Percentiles rank a stretch among this genome's conserved stretches.
phyloP scores from a whole-genome alignment of 2,888 invertebrate species.

The Emmelina monodactyla region DNA sequence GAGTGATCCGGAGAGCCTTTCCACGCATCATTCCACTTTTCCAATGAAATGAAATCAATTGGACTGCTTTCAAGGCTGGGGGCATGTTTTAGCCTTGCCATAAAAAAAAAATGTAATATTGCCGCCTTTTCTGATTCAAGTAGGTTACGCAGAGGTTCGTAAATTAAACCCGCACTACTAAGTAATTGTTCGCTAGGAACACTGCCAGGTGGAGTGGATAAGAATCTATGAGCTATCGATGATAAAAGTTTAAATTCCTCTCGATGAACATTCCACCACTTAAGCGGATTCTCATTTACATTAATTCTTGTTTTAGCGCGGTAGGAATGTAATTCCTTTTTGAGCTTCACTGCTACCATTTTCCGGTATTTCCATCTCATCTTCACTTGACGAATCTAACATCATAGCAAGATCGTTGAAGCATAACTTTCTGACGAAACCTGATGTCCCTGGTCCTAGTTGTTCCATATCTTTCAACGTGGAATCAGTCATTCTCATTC shows the following conservation, averaged over 20 bases:
- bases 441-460: slow-evolving; percentile 12
- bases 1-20: too few relatives aligned
- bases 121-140: slow-evolving; percentile 14
- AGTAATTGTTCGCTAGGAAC: slow-evolving; percentile 15
- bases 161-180: slow-evolving; percentile 2
- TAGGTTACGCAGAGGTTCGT: not conserved
- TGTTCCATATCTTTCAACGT: slow-evolving; percentile 10
- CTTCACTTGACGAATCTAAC: slow-evolving; percentile 15
- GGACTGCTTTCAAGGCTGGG: too few relatives aligned
- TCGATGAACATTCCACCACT: not conserved
- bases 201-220: slow-evolving; percentile 14
- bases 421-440: slow-evolving; percentile 10
- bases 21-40: too few relatives aligned
- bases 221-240: slow-evolving; percentile 1
- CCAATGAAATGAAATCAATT: too few relatives aligned
- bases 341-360: slow-evolving; percentile 13
- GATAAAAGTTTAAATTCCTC: slow-evolving; percentile 1
- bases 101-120: slow-evolving; percentile 11
- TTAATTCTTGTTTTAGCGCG: slow-evolving; percentile 13
- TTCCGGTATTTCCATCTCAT: slow-evolving; percentile 13
- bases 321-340: slow-evolving; percentile 13
- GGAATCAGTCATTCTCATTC: slow-evolving; percentile 13
- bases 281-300: slow-evolving; percentile 12
- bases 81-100: too few relatives aligned
- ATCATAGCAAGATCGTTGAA: slow-evolving; percentile 15